A percentile compares a stretch with the other conserved stretches of the same genome.
These are phyloP conservation scores for Drosophila athabasca DNA, from an alignment of 1,140 invertebrate species.

Conservation along the genomic window DNA sequence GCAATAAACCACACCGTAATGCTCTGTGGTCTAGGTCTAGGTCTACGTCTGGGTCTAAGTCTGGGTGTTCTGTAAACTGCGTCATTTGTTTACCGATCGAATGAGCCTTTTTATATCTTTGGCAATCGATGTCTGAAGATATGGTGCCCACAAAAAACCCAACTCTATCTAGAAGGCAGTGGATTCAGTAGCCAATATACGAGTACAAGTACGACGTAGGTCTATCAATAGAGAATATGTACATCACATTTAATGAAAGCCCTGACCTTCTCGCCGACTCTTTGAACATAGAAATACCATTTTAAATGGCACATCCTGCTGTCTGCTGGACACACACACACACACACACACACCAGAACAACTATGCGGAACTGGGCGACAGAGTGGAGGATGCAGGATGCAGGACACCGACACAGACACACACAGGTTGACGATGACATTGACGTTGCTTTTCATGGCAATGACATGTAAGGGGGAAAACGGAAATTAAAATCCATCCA, in stretches of 20 bases:
- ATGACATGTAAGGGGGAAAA: slow-evolving; percentile 67
- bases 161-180: slow-evolving; percentile 11
- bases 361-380: too few relatives aligned
- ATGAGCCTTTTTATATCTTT: slow-evolving; percentile 11
- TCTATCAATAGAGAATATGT: slow-evolving; percentile 3
- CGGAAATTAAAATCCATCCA: slow-evolving; percentile 73
- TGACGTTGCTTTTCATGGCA: slow-evolving; percentile 61
- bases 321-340: too few relatives aligned
- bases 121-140: slow-evolving; percentile 19
- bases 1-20: slow-evolving; percentile 12
- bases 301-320: too few relatives aligned
- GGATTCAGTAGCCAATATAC: slow-evolving; percentile 21
- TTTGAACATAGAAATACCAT: too few relatives aligned
- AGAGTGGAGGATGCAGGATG: too few relatives aligned
- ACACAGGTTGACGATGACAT: slow-evolving; percentile 9
- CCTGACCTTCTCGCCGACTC: too few relatives aligned
- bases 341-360: too few relatives aligned
- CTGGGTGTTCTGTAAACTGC: slow-evolving; percentile 38
- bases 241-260: too few relatives aligned
- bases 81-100: slow-evolving; percentile 39
- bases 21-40: slow-evolving; percentile 1
- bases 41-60: neutral
- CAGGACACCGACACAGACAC: neutral
- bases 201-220: neutral
- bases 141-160: slow-evolving; percentile 5